Base-by-base conservation (phyloP, 2,113 vertebrate species). In the Oplegnathus fasciatus region DNA sequence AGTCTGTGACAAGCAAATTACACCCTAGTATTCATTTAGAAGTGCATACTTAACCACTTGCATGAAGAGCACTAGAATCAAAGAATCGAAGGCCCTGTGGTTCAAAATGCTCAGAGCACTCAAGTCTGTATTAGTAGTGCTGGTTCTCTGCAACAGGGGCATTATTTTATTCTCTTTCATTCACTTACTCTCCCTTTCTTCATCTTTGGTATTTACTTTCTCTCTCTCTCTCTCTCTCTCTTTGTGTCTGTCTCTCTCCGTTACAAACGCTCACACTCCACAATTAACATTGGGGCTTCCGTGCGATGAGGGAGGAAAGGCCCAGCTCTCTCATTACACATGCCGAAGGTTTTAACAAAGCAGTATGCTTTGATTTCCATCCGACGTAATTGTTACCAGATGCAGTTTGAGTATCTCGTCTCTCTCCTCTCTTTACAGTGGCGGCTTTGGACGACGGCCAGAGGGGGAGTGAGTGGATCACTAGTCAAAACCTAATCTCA, bases 381-480 rank as follows among this genome's bases (percentile, higher is more conserved):
- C 90, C 84, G 74, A 88, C 85, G 89, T 95, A 95, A 95, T 95
- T 96, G 94, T 95, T 94, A 93, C 86, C 96, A 96, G 95, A 96
- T 96, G 96, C 86, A 88, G 93, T 92, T 93, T 82, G 92, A 96
- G 93, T 89, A 93, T 96, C 94, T 94, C 87, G 90, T 86, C 85
- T 90, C 92, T 80, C 87, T 84, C 91, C 82, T 87, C 91, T 72
- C 91, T 90, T 88, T 91, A 89, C 92, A 89, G 91, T 87, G 89
- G 91, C 87, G 84, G 88, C 79, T 89, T 93, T 93, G 94, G 92
- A 94, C 80, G 84, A 70, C 86, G 71, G 95, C 95, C 94, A 95
- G 90, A 91, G 89, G 79, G 90, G 93, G 92, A 90, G 90, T 92
- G 88, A 89, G 88, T 76, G 87, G 86, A 93, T 93, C 86, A 60